Base-by-base conservation (phyloP, 2,797 vertebrate genomes). In the Enteromius unitaeniatus region DNA sequence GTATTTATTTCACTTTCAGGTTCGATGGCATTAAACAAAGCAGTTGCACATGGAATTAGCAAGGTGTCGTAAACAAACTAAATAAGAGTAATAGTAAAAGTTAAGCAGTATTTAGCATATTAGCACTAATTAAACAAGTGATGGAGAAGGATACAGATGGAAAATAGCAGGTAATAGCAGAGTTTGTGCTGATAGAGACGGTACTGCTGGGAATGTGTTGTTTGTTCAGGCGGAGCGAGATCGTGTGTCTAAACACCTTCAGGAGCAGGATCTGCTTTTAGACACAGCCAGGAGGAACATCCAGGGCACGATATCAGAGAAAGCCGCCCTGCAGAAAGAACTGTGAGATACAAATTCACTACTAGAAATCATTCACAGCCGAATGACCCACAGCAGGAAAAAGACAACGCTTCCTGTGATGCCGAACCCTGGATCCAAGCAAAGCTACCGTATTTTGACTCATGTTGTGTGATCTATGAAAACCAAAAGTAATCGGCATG, bases 241-340 rank as follows among this genome's bases (percentile, higher is more conserved):
- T 72, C 89, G 88, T 79, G 87, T 93, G 77, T 85, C 84, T 1
- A 77, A 70, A 78, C 93, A 92, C 31, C 89, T 95, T 79, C 91
- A 94, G 72, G 92, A 95, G 65, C 91, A 94, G 69, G 92, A 94
- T 76, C 86, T 87, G 2, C 73, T 94, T 77, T 85, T 94, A 79
- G 92, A 93, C 45, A 89, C 88, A 47, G 92, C 93, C 47, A 91
- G 85, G 47, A 88, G 91, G 77, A 93, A 82, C 81, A 79, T 94
- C 82, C 89, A 84, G 81, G 74, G 42, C 1, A 81, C 90, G 28
- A 90, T 93, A 60, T 89, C 83, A 23, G 92, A 94, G 37, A 92
- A 91, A 84, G 84, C 82, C 11, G 74, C 87, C 31, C 91, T 95
- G 58, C 91, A 95, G 17, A 87, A 76, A 82, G 87, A 92, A 34